Base-by-base conservation (phyloP, 2,797 vertebrate species). In the Malacoraja senta region DNA sequence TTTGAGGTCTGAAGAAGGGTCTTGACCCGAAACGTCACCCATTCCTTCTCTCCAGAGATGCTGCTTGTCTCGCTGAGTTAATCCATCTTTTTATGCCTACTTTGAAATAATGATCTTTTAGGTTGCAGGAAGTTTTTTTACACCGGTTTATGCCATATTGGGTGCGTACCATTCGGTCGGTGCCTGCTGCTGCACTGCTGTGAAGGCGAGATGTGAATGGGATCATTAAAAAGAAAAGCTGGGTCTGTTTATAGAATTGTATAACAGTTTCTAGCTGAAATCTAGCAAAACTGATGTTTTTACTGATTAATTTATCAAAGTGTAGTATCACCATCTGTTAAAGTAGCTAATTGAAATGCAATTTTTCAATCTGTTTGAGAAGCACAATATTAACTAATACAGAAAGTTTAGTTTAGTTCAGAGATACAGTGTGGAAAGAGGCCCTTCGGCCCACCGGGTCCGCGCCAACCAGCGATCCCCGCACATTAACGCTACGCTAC, bases 241-340 rank as follows among this genome's bases (percentile, higher is more conserved):
- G 71, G 8, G 88, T 15, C 88, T 92, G 71, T 76, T 53, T 92
- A n/a, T 92, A 26, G 71, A 21, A 68, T 76, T 13, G 19, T 38
- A 19, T 71, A 92, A 76, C 71, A 74, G 90, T 76, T 92, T 74
- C 53, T 53, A 74, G 38, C 53, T 76, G 90, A 92, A 92, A 76
- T 92, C 44, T 58, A 8, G 29, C n/a, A 92, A 71, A 92, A 38
- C 65, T 44, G 35, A 44, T 53, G 71, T 92, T 92, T 92, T 72
- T 92, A 53, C 68, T 92, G 71, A 76, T 92, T 92, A 92, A 92
- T 53, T 92, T 76, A 21, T 76, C 24, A 53, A 19, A 38, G 8
- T 92, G 90, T 91, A 91, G 68, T 53, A 74, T 19, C 68, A 91
- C 35, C 68, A 53, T 91, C 71, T 92, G 71, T 92, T 76, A 74